phyloP scores from a whole-genome alignment of 2,888 invertebrate genomes.

The Drosophila eohydei region DNA sequence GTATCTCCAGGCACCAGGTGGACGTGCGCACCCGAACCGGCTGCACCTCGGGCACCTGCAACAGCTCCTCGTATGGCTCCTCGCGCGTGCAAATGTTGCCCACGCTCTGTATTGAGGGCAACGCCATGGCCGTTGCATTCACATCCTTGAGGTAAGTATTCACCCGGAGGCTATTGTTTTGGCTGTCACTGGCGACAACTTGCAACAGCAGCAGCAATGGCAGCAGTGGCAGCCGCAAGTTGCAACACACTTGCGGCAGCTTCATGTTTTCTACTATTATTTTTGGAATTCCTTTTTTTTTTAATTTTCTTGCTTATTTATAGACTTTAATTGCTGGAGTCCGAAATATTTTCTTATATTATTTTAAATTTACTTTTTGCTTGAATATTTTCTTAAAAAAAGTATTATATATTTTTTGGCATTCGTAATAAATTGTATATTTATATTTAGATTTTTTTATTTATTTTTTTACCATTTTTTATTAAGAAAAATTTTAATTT shows the following conservation, averaged over 20 bases:
- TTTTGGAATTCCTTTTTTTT: background rate
- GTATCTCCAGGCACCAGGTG: constrained; percentile 92
- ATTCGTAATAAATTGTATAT: too few species aligned
- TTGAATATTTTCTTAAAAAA: background rate
- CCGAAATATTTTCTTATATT: background rate
- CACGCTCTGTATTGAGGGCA: constrained; percentile 54
- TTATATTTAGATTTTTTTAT: too few species aligned
- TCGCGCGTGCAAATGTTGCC: constrained; percentile 83
- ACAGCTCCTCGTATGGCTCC: constrained; percentile 86
- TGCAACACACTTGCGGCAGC: constrained; percentile 4
- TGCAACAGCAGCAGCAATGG: constrained; percentile 26
- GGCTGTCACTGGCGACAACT: constrained; percentile 28
- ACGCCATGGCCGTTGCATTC: constrained; percentile 41
- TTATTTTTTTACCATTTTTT: too few species aligned
- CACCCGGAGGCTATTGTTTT: constrained; percentile 65
- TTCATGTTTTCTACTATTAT: constrained; percentile 26
- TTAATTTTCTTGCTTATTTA: background rate
- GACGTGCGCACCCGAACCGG: constrained; percentile 90
- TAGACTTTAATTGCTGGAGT: background rate
- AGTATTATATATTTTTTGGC: too few species aligned
- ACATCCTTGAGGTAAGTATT: constrained; percentile 72
- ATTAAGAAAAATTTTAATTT: too few species aligned
- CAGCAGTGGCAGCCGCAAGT: constrained; percentile 14
- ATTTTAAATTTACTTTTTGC: background rate
- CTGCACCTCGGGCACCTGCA: constrained; percentile 85